phyloP scores from a whole-genome alignment of 2,797 vertebrate species.

The Microtus agrestis region DNA sequence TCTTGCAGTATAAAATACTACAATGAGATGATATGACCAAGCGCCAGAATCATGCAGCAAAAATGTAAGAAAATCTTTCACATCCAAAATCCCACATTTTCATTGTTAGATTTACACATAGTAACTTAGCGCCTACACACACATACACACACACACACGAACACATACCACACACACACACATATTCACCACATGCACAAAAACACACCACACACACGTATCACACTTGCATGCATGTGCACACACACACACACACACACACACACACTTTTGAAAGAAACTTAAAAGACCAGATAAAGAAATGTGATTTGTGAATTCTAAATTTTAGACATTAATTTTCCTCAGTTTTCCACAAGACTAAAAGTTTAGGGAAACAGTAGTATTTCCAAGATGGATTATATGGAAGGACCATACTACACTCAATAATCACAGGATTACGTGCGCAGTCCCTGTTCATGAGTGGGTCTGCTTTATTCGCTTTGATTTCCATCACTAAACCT shows the following conservation, averaged over 20 bases:
- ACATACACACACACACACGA: neutral
- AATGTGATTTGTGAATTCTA: neutral
- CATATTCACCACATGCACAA: neutral
- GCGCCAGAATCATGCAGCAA: neutral
- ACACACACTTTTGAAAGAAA: neutral
- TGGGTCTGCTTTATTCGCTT: neutral
- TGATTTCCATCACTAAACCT: neutral
- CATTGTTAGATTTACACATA: neutral
- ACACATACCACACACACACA: neutral
- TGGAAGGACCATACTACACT: neutral
- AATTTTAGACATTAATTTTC: neutral
- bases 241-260: neutral
- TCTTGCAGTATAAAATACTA: neutral
- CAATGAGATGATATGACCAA: neutral
- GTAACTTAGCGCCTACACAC: neutral
- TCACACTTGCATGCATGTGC: neutral
- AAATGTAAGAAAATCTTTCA: neutral
- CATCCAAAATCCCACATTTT: constrained; percentile 23
- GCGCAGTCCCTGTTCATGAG: too few relatives aligned
- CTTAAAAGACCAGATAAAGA: constrained; percentile 10
- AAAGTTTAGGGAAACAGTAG: neutral
- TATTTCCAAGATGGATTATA: neutral
- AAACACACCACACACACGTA: neutral
- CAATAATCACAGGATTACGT: neutral
- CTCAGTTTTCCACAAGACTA: neutral